Evolutionary conservation across 2,113 vertebrate species (phyloP).

Genomic region (Mesocricetus auratus): DNA sequence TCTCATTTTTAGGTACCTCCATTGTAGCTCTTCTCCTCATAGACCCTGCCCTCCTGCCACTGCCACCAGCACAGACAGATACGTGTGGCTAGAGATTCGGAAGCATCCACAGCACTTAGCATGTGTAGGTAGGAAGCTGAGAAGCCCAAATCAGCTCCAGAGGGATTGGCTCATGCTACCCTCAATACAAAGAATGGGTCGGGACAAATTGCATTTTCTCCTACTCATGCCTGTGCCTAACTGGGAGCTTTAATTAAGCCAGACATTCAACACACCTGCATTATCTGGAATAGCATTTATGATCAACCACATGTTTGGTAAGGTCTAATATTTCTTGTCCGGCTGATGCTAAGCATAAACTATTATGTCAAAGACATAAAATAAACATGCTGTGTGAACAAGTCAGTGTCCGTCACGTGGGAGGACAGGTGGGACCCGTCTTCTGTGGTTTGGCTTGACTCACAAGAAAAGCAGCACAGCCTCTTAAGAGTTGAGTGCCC

Average conservation of each 20-base stretch:
- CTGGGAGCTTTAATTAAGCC: constrained; percentile 2
- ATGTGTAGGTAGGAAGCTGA: neutral
- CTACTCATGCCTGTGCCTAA: neutral
- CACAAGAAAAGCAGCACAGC: neutral
- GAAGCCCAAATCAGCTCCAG: neutral
- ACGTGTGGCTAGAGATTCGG: too few species aligned
- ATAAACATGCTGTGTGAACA: neutral
- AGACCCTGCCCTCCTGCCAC: neutral
- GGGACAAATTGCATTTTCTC: neutral
- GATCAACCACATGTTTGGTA: neutral
- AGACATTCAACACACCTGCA: neutral
- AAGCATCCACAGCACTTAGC: neutral
- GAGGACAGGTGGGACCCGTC: neutral
- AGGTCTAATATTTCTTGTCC: constrained; percentile 5
- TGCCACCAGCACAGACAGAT: neutral
- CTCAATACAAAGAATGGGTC: neutral
- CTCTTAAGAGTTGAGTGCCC: neutral
- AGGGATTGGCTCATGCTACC: neutral
- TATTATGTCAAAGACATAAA: constrained; percentile 17
- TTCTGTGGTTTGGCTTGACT: constrained; percentile 28
- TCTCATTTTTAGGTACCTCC: neutral
- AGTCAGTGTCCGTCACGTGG: neutral
- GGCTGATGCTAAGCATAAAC: constrained; percentile 2
- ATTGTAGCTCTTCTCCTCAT: neutral
- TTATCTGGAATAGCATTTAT: neutral